Evolutionary conservation across 2,113 vertebrate species (phyloP), one percentile per base, ranked within the genome.

Genomic region (Stictonetta naevosa): DNA sequence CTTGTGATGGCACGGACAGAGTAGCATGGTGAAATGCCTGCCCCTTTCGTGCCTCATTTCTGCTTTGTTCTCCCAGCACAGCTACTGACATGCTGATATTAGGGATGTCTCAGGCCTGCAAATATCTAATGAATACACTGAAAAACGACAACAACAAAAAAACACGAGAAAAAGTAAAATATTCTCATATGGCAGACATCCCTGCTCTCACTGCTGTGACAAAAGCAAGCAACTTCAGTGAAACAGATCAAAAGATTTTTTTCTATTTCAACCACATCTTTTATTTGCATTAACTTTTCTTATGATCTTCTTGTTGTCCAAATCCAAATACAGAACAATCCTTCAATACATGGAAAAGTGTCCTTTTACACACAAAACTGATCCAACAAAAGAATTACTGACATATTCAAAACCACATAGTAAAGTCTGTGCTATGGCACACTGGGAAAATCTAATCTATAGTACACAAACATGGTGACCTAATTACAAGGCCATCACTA

Each of bases 401-500:
- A 83, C 63, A 62, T 0, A 4, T 38, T 86, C 42, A 68, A 68
- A 88, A 66, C 66, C 56, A 66, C 3, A 28, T 5, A 90, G 52
- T 13, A 17, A 84, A 78, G 33, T 42, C 18, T 21, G 34, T 52
- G 55, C 66, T 68, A n/a, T 20, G 13, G 76, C 73, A 72, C 56
- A 83, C 0, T 29, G 68, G 62, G 83, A 82, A 86, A 95, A 92
- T 64, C 62, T 80, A 19, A 90, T 87, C 82, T 95, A 71, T 63
- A 69, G 77, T 38, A 89, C 6, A 44, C 50, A 89, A 82, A 84
- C 55, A 84, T 31, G 46, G 80, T 29, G 56, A 86, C 55, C 73
- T 77, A 94, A 93, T 83, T 88, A 92, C 60, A 83, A 81, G 88
- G 81, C 26, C 52, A 77, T 64, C 73, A 50, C 63, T 46, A 42